Conservation (phyloP, 2,113 vertebrate species). For the Sinocyclocheilus maitianheensis region DNA sequence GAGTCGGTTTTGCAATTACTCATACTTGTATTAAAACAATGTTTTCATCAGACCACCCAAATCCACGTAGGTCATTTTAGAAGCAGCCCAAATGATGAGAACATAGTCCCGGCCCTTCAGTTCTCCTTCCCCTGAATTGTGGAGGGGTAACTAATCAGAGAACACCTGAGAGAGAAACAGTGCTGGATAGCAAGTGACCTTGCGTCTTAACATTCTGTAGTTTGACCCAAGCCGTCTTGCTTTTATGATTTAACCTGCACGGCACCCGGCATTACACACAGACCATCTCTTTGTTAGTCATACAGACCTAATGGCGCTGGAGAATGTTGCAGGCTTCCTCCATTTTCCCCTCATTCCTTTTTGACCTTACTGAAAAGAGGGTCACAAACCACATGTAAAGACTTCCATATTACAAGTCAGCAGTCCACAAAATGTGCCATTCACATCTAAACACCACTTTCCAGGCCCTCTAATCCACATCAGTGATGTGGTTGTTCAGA, state of each 20-base stretch:
- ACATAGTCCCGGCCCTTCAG: not conserved
- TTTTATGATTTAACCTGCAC: slow-evolving; percentile 53
- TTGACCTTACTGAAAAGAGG: slow-evolving; percentile 63
- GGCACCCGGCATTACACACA: slow-evolving; percentile 29
- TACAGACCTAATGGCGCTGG: slow-evolving; percentile 58
- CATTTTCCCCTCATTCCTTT: slow-evolving; percentile 61
- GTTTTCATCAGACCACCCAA: slow-evolving; percentile 37
- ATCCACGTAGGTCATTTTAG: not conserved
- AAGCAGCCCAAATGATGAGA: slow-evolving; percentile 38
- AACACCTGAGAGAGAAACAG: slow-evolving; percentile 19
- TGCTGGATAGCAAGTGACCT: not conserved
- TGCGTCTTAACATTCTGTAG: not conserved
- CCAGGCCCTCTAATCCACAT: slow-evolving; percentile 61
- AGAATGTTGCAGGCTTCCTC: slow-evolving; percentile 53
- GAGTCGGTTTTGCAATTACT: slow-evolving; percentile 27
- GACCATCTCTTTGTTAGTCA: slow-evolving; percentile 60
- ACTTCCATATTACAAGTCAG: slow-evolving; percentile 69
- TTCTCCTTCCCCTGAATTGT: not conserved
- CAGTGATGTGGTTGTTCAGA: slow-evolving; percentile 69
- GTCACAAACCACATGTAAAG: slow-evolving; percentile 74
- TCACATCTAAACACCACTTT: slow-evolving; percentile 60
- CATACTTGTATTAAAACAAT: not conserved
- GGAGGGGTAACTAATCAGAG: not conserved
- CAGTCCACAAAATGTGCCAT: slow-evolving; percentile 69
- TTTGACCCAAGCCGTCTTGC: not conserved